Base-by-base conservation (phyloP, 2,113 vertebrate genomes). In the Hipposideros armiger region DNA sequence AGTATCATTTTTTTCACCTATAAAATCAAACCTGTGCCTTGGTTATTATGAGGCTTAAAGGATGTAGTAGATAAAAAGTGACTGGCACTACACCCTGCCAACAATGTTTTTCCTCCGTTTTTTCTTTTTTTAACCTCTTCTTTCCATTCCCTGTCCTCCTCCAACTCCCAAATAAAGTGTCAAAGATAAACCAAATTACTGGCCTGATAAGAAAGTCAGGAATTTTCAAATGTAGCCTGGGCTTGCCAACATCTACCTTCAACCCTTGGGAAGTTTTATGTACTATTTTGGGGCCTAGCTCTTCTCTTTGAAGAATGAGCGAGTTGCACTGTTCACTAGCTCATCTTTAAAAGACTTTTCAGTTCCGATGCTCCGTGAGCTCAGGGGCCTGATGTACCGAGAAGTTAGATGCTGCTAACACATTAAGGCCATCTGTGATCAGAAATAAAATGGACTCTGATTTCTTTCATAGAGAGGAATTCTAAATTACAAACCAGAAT, bases 111-210 rank as follows among this genome's bases (percentile, higher is more conserved):
- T 14, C 16, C 2, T 24, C 5, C 1, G 14, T 54, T 50, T 50
- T 64, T 5, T 62, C 58, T 85, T 36, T 80, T 80, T 50, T 91
- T n/a, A 80, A 36, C 10, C 22, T 73, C 3, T 91, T 26, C 5
- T 56, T 11, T 32, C 28, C 28, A 56, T 28, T 64, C 11, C n/a
- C 32, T 22, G 32, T 22, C 74, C 14, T 81, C 54, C 56, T 67
- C 36, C 36, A 54, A 13, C 1, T 52, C 17, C 13, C 52, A 54
- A 66, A 87, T 32, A 90, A 95, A 91, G n/a, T 58, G 14, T 40
- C 56, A 85, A 92, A 69, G 66, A 78, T 32, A 96, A 90, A 92
- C 24, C 26, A 72, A 92, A 90, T 60, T 67, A 80, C 52, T 17
- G 11, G 45, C 45, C 26, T 92, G 32, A 58, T 90, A 60, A 89